These are phyloP conservation scores for Bujurquina vittata DNA, from an alignment of 2,113 vertebrate species.

Conservation along the genomic window DNA sequence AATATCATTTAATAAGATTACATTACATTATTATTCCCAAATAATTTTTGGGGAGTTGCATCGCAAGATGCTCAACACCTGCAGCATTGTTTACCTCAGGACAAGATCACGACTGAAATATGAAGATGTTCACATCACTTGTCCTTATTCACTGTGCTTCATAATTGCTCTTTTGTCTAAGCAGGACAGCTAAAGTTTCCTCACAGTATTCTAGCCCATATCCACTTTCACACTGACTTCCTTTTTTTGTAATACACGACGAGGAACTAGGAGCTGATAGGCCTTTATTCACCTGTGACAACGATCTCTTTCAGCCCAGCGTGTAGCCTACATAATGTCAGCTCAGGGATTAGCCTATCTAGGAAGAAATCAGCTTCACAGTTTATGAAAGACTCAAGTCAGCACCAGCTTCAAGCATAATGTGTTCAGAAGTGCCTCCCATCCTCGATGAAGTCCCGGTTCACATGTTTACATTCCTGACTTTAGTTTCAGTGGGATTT, in stretches of 20 bases:
- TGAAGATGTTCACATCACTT: constrained; percentile 59
- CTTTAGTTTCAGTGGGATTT: constrained; percentile 60
- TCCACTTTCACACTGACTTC: constrained; percentile 73
- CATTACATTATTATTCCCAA: no score
- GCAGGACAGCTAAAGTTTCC: constrained; percentile 59
- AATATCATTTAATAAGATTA: neutral
- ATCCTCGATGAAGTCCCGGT: constrained; percentile 46
- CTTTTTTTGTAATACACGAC: constrained; percentile 47
- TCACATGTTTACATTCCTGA: constrained; percentile 53
- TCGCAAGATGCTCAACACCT: constrained; percentile 29
- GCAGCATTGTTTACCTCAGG: constrained; percentile 40
- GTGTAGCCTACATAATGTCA: constrained; percentile 43
- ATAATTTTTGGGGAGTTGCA: neutral
- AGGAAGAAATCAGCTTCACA: neutral
- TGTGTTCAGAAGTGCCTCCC: constrained; percentile 5
- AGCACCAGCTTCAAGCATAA: neutral
- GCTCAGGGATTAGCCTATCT: constrained; percentile 9
- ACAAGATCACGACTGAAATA: constrained; percentile 48
- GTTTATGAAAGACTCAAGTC: neutral
- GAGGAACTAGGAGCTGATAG: constrained; percentile 38
- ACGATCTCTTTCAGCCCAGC: constrained; percentile 57
- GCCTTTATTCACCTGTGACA: constrained; percentile 63
- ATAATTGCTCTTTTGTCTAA: constrained; percentile 64
- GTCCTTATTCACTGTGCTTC: constrained; percentile 41
- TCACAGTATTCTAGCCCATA: constrained; percentile 48